Base-by-base conservation (phyloP, 2,888 invertebrate genomes). In the Folsomia manolachei region DNA sequence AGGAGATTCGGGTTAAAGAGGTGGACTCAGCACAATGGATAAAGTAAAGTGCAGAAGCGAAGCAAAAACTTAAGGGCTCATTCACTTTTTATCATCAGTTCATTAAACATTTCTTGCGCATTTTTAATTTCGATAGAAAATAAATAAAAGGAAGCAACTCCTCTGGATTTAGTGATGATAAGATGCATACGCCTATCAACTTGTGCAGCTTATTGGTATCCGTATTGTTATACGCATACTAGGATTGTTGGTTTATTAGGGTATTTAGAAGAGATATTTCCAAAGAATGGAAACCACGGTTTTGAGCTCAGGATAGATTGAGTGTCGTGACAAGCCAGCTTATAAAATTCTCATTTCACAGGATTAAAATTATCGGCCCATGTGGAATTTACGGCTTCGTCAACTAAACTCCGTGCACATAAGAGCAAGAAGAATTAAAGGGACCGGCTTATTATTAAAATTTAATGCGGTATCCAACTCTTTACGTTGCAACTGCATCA, bases 401-500 rank as follows among this genome's bases (percentile, higher is more conserved):
- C 39, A 39, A 4, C 14, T 39, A 14, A 14, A 39, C 39, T 4
- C 39, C 14, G 7, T 14, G 4, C 39, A 4, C 4, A 9, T 39
- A 39, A 39, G 39, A 4, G 7, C 39, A 39, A 39, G 39, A 39
- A 39, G 27, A 64, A 64, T 66, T 66, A 66, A 66, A 66, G 66
- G 23, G 66, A 66, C 26, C 56, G 67, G 52, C 67, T 67, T 67
- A 67, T 67, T 67, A 67, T 60, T 53, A 67, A 67, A 67, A 67
- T 67, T 67, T 67, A 67, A 67, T 67, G 56, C 67, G 19, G 56
- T 56, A 67, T 67, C 67, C 53, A 67, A 56, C 66, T 66, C 66
- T 27, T 39, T 39, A 39, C 14, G 14, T 39, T 39, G 39, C 14
- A n/a, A n/a, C n/a, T n/a, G n/a, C n/a, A n/a, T n/a, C n/a, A n/a